phyloP scores from a whole-genome alignment of 1,140 invertebrate genomes.

The Octopus bimaculoides region DNA sequence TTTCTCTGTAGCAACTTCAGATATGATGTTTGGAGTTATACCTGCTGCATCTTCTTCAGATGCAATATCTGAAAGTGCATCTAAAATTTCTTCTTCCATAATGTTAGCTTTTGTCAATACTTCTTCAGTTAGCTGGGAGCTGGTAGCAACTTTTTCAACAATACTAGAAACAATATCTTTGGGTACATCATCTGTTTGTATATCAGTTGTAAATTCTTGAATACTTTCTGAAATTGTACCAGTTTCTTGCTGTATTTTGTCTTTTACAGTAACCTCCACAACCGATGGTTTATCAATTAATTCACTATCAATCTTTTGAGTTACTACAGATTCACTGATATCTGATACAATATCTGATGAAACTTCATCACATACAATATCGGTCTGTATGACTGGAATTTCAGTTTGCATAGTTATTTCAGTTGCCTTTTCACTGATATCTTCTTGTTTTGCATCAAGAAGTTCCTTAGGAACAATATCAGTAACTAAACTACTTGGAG shows the following conservation, averaged over 20 bases:
- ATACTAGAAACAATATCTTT: not conserved
- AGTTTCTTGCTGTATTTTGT: not conserved
- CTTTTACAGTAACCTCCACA: not conserved
- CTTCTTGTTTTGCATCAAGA: slow-evolving; percentile 13
- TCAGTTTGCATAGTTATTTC: slow-evolving; percentile 18
- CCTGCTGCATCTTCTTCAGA: not conserved
- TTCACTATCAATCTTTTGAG: not conserved
- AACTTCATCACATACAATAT: not conserved
- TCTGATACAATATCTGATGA: slow-evolving; percentile 1
- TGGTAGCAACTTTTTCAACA: slow-evolving; percentile 11
- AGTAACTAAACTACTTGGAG: not conserved
- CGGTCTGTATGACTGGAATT: not conserved
- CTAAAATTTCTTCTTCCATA: slow-evolving; percentile 10
- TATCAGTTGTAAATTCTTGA: slow-evolving; percentile 13
- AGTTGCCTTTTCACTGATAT: slow-evolving; percentile 17
- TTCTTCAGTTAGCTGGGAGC: not conserved
- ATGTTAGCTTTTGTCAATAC: slow-evolving; percentile 13
- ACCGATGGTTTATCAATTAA: not conserved
- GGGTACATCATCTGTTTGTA: not conserved
- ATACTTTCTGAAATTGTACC: slow-evolving; percentile 13
- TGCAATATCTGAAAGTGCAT: not conserved
- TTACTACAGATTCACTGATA: not conserved
- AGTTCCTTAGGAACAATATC: slow-evolving; percentile 18
- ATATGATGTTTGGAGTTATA: not conserved
- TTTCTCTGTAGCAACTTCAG: not conserved